These are phyloP conservation scores for Hypena proboscidalis DNA, from an alignment of 2,888 invertebrate species.

Conservation along the genomic window DNA sequence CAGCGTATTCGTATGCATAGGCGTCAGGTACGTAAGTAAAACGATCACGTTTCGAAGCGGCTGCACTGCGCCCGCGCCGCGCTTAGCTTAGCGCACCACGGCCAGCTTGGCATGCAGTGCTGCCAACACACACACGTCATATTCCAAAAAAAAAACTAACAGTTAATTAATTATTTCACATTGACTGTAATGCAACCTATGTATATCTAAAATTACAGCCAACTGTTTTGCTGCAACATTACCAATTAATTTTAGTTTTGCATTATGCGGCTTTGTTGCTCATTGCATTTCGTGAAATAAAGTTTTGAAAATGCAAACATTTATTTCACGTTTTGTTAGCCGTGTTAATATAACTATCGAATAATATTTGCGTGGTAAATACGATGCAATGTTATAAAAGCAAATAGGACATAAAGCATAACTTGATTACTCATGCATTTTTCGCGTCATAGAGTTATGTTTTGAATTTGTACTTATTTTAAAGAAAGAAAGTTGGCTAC, in stretches of 20 bases:
- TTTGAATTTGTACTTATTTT: too few species aligned
- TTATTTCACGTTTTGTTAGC: neutral
- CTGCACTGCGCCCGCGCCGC: conserved; percentile 48
- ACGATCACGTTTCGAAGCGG: conserved; percentile 61
- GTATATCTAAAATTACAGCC: too few species aligned
- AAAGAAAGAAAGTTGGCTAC: conserved; percentile 31
- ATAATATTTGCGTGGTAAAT: neutral
- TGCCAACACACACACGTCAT: conserved; percentile 32
- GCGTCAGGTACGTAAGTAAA: conserved; percentile 55
- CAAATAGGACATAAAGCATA: too few species aligned
- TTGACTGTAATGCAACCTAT: too few species aligned
- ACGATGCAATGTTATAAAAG: neutral
- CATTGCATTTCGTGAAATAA: neutral
- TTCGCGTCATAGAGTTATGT: too few species aligned
- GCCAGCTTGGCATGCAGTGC: conserved; percentile 35
- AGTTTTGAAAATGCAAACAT: neutral
- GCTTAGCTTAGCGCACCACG: conserved; percentile 14
- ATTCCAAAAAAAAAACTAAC: too few species aligned
- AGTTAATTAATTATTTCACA: too few species aligned
- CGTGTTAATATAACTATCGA: neutral
- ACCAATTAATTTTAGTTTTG: neutral
- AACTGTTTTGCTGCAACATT: neutral
- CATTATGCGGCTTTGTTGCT: neutral
- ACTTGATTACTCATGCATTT: too few species aligned
- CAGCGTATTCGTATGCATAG: conserved; percentile 37